Conservation (phyloP, 37 sponge, comb jelly and placozoan species). For the Tethya wilhelma region DNA sequence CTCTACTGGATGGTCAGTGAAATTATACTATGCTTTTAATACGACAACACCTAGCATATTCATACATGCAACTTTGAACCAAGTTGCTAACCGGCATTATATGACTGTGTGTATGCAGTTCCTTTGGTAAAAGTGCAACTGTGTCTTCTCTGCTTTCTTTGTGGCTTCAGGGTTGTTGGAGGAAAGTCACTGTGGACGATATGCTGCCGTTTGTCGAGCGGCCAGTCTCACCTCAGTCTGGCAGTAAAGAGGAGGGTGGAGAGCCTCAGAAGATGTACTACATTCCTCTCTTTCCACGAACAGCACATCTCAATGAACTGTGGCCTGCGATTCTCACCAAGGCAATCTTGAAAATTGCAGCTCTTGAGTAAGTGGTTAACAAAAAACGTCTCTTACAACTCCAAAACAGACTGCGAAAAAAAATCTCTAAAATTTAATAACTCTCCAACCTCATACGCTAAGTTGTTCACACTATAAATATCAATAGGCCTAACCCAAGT, state of each 20-base stretch:
- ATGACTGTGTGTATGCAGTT: too few relatives aligned
- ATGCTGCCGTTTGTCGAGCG: conserved; percentile 70
- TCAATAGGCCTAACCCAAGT: too few relatives aligned
- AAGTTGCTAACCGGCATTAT: too few relatives aligned
- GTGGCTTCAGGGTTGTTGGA: conserved; percentile 85
- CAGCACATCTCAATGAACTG: conserved; percentile 67
- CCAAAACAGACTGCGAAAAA: too few relatives aligned
- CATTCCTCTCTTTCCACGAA: conserved; percentile 73
- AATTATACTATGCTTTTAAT: too few relatives aligned
- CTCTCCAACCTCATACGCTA: too few relatives aligned
- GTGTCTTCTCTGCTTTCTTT: too few relatives aligned
- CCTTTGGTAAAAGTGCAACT: too few relatives aligned
- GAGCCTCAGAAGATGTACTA: conserved; percentile 10
- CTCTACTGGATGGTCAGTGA: conserved; percentile 92
- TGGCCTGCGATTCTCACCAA: conserved; percentile 92
- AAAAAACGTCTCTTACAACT: background rate
- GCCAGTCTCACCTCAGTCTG: background rate
- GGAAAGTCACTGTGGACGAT: conserved; percentile 93
- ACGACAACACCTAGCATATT: too few relatives aligned
- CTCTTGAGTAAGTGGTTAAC: conserved; percentile 79
- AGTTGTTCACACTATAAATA: too few relatives aligned
- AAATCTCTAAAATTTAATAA: too few relatives aligned
- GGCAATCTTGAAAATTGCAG: conserved; percentile 88
- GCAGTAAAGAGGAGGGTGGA: background rate
- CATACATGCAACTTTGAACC: too few relatives aligned